Evolutionary conservation across 2,888 invertebrate genomes (phyloP).

Genomic region (Oxyscelio sp.): DNA sequence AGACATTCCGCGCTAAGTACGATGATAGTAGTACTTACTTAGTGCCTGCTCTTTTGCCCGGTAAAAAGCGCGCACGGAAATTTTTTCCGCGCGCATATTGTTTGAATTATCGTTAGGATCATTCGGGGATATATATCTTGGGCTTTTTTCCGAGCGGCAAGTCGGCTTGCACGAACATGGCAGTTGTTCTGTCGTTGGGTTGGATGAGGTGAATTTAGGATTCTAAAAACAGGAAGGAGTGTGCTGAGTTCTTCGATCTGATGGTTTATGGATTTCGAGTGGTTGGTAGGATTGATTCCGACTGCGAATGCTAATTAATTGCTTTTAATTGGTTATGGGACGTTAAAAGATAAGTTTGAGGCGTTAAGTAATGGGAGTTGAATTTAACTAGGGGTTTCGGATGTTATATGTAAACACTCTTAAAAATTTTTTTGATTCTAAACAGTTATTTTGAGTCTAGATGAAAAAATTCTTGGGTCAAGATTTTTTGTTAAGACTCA

Average conservation of each 20-base stretch:
- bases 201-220: slow-evolving; percentile 23
- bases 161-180: background rate
- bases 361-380: too few relatives aligned
- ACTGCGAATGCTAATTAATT: too few relatives aligned
- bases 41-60: slow-evolving; percentile 37
- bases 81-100: slow-evolving; percentile 50
- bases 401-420: too few relatives aligned
- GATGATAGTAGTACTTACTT: slow-evolving; percentile 51
- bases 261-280: slow-evolving; percentile 31
- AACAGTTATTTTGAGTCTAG: too few relatives aligned
- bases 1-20: slow-evolving; percentile 64
- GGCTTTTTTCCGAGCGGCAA: slow-evolving; percentile 2
- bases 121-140: slow-evolving; percentile 47
- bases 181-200: background rate
- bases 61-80: slow-evolving; percentile 36
- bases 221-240: slow-evolving; percentile 25
- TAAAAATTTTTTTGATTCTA: too few relatives aligned
- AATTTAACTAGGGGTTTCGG: too few relatives aligned
- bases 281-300: background rate
- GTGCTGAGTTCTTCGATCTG: too few relatives aligned
- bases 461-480: too few relatives aligned
- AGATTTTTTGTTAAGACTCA: too few relatives aligned
- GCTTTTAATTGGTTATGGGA: too few relatives aligned
- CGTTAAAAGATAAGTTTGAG: too few relatives aligned
- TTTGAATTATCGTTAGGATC: slow-evolving; percentile 56